Base-by-base conservation (phyloP, 1,140 invertebrate species). In the Drosophila miranda region DNA sequence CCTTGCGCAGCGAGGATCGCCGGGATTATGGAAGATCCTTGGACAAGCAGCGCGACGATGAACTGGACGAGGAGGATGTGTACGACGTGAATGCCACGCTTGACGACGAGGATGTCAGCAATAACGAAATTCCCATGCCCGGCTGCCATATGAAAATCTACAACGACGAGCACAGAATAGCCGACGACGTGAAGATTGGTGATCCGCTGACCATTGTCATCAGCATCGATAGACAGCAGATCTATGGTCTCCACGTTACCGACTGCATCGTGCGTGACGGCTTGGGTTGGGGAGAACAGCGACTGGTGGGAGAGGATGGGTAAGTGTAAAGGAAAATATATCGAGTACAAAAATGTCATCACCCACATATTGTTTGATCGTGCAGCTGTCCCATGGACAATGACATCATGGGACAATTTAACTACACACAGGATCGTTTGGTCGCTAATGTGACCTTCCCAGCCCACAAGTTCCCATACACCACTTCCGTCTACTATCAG, bases 401-500 rank as follows among this genome's bases (percentile, higher is more conserved):
- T 13, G 97, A 98, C 91, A 97, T 98, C 71, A 97, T 98, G 96
- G 97, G 96, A 3, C 94, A 94, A 76, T 97, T 98, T 91, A 93
- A 94, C 63, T 98, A 98, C 90, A 94, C 93, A 28, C 91, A 92
- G 6, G 95, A 96, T 87, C 94, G 94, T 69, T 95, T 95, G 16
- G 93, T 93, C 41, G 97, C 97, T 4, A 93, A 92, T 23, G 97
- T 98, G 3, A 93, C 95, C 54, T 98, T 98, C 91, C 96, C 97
- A 60, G 97, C 97, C 5, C 97, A 98, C 92, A 98, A 98, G 91
- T 98, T 98, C 91, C 97, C 97, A 0, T 98, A 98, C 91, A 98
- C 96, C 6, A 94, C 96, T 2, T 97, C 96, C 21, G 97, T 98
- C 4, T 98, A 98, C 89, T 98, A 98, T 90, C 96, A 98, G 72